Conservation (phyloP, 1,140 invertebrate species). For the Drosophila insularis region DNA sequence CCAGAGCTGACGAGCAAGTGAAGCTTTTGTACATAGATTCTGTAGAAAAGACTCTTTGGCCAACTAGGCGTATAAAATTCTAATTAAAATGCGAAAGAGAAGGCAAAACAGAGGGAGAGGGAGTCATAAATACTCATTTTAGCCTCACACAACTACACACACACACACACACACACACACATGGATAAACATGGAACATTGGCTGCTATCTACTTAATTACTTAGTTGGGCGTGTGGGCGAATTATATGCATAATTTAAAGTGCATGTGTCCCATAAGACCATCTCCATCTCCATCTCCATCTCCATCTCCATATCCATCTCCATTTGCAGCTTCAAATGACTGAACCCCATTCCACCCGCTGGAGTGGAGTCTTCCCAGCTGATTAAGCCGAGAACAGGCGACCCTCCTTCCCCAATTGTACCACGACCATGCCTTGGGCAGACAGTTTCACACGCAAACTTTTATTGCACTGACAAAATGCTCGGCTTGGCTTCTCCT, state of each 20-base stretch:
- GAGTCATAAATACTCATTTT: slow-evolving; percentile 51
- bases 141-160: slow-evolving; percentile 36
- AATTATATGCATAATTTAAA: slow-evolving; percentile 77
- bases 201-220: slow-evolving; percentile 75
- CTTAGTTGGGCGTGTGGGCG: slow-evolving; percentile 56
- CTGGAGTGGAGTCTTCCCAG: slow-evolving; percentile 49
- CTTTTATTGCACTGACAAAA: slow-evolving; percentile 80
- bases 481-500: slow-evolving; percentile 54
- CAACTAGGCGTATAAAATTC: slow-evolving; percentile 62
- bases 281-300: slow-evolving; percentile 2
- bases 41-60: slow-evolving; percentile 27
- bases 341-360: not conserved
- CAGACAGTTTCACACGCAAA: slow-evolving; percentile 74
- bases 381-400: slow-evolving; percentile 65
- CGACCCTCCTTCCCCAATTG: slow-evolving; percentile 4
- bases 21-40: slow-evolving; percentile 35
- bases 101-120: not conserved
- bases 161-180: slow-evolving; percentile 13
- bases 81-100: slow-evolving; percentile 59
- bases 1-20: slow-evolving; percentile 15
- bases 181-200: slow-evolving; percentile 31
- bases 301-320: not conserved
- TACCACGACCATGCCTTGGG: slow-evolving; percentile 16
- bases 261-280: slow-evolving; percentile 66
- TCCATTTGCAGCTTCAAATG: not conserved